phyloP scores from a whole-genome alignment of 2,113 vertebrate species.

The Oreocharis arfaki region DNA sequence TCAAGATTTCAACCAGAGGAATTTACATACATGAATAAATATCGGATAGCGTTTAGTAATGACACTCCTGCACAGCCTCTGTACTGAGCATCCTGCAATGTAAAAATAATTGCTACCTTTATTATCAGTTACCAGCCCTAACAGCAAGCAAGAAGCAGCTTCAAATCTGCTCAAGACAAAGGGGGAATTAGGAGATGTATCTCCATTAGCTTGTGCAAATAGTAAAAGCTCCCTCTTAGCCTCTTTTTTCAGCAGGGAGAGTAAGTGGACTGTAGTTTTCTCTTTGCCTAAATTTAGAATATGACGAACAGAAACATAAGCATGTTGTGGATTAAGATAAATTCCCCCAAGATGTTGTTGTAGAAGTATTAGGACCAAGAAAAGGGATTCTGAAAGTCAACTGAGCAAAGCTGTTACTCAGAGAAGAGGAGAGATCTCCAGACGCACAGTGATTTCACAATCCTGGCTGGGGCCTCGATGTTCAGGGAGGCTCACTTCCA shows the following conservation, averaged over 20 bases:
- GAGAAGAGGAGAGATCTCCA: background rate
- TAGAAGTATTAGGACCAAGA: background rate
- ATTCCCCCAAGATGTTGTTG: slow-evolving; percentile 25
- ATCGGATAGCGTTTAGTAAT: slow-evolving; percentile 31
- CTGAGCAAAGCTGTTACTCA: slow-evolving; percentile 5
- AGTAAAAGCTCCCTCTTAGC: background rate
- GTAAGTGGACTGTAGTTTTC: background rate
- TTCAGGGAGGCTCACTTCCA: slow-evolving; percentile 29
- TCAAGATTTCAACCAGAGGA: slow-evolving; percentile 55
- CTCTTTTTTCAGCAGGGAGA: background rate
- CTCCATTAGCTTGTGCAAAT: slow-evolving; percentile 42
- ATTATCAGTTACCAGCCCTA: slow-evolving; percentile 37
- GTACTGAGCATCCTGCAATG: background rate
- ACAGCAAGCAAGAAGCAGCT: slow-evolving; percentile 5
- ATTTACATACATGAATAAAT: slow-evolving; percentile 73
- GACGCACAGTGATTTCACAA: slow-evolving; percentile 6
- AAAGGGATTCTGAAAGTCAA: slow-evolving; percentile 15
- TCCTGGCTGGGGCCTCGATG: background rate
- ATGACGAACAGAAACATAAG: background rate
- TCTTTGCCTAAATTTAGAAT: slow-evolving; percentile 14
- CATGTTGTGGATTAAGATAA: slow-evolving; percentile 16
- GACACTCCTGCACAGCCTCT: background rate
- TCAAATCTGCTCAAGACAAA: background rate
- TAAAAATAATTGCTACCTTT: slow-evolving; percentile 55
- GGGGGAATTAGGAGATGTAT: background rate